Conservation (phyloP, 2,113 vertebrate genomes). For the Anhinga anhinga region DNA sequence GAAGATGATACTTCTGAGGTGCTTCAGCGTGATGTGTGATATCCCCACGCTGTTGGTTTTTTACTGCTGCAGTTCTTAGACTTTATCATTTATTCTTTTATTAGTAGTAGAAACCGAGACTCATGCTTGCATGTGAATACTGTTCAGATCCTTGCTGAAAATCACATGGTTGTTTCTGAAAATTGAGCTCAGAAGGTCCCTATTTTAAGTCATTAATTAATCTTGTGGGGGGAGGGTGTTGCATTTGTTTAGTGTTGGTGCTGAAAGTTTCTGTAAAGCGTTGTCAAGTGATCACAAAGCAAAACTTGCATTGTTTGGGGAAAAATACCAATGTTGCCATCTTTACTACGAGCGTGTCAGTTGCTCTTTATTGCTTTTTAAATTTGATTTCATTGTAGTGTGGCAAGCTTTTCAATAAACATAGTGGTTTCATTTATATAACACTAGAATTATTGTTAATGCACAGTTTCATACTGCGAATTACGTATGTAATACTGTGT, state of each 20-base stretch:
- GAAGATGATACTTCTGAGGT: neutral
- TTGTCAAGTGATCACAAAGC: neutral
- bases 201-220: neutral
- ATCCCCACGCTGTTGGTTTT: neutral
- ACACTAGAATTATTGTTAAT: slow-evolving; percentile 38
- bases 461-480: slow-evolving; percentile 9
- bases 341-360: neutral
- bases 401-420: slow-evolving; percentile 33
- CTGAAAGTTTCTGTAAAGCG: neutral
- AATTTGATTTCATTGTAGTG: slow-evolving; percentile 26
- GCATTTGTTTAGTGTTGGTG: neutral
- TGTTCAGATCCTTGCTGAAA: neutral
- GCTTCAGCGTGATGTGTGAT: neutral
- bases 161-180: neutral
- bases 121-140: neutral
- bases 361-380: slow-evolving; percentile 57
- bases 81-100: neutral
- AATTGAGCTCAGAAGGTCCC: neutral
- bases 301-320: neutral
- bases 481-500: slow-evolving; percentile 42
- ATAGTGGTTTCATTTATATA: slow-evolving; percentile 49
- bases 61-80: neutral
- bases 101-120: neutral
- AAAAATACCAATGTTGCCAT: neutral
- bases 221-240: neutral